phyloP scores from a whole-genome alignment of 2,888 invertebrate genomes.

The Cosmia trapezina region DNA sequence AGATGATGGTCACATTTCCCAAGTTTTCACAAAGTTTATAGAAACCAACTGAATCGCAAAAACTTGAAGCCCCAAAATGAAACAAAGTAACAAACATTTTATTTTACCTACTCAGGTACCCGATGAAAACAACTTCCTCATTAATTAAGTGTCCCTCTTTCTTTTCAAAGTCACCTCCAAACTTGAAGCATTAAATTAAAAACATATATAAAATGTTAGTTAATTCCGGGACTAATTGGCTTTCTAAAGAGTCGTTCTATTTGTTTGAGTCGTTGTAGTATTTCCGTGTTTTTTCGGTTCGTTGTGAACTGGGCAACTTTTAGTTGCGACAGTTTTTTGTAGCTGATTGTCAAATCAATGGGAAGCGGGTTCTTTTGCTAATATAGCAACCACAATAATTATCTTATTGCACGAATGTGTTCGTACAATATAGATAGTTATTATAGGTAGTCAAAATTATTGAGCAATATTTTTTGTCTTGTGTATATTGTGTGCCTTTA shows the following conservation, averaged over 20 bases:
- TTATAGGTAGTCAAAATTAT: too few species aligned
- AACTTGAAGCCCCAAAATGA: too few species aligned
- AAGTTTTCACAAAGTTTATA: too few species aligned
- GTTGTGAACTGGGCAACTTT: constrained; percentile 20
- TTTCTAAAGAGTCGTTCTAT: constrained; percentile 37
- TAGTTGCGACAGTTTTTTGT: constrained; percentile 16
- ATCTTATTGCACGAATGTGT: too few species aligned
- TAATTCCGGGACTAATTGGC: constrained; percentile 46
- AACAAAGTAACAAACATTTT: too few species aligned
- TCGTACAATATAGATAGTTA: too few species aligned
- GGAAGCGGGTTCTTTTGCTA: too few species aligned
- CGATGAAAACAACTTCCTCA: background rate
- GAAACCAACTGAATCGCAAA: too few species aligned
- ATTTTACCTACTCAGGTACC: background rate
- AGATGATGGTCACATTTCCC: too few species aligned
- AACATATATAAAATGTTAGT: constrained; percentile 30
- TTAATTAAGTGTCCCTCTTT: background rate
- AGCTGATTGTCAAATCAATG: background rate
- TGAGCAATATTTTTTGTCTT: too few species aligned
- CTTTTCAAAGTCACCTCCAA: constrained; percentile 20
- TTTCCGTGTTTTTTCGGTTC: constrained; percentile 12
- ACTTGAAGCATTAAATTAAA: constrained; percentile 14
- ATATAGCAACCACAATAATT: too few species aligned
- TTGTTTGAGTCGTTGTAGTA: constrained; percentile 38
- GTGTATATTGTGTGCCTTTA: too few species aligned